Evolutionary conservation across 2,888 invertebrate genomes (phyloP), one percentile per base, ranked within the genome.

Genomic region (Caradrina kadenii): DNA sequence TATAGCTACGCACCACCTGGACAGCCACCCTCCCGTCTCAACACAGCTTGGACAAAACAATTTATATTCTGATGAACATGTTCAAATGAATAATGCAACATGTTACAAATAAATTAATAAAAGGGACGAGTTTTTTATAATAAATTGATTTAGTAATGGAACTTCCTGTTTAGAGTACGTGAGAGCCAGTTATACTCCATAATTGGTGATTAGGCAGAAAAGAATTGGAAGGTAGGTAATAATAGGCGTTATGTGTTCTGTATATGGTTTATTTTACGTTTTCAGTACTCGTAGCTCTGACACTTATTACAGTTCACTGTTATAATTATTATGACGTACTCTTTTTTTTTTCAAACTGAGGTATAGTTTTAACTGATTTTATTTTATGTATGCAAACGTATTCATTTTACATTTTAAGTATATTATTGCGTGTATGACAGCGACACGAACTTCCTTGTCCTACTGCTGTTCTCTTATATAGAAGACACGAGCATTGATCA

Each of bases 41-140:
- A 73, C 59, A 68, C 54, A 55, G 61, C 76, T 75, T 72, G 76
- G 74, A 83, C 85, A 74, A 79, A 80, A 80, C 85, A 79, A 83
- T 83, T 83, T 76, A 83, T 84, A 83, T 83, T 83, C 80, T 76
- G 80, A 82, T 82, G 85, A 82, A 84, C 83, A 75, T 62, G 69
- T 74, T 66, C 70, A 69, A 64, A 84, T 83, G 85, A 84, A 83
- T 83, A 80, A 82, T 84, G 73, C 79, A 83, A 69, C 56, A 79
- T 79, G 80, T 80, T 82, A 73, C 85, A 80, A 68, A 83, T 80
- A 80, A 73, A 73, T 76, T 82, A 79, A 82, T 82, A 76, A 82
- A 76, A 81, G 39, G 60, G 68, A 76, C 71, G 60, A 74, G 63
- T 5, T 65, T 80, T 82, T 76, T 73, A 70, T 70, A 68, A 64